Percentiles rank a stretch among this genome's conserved stretches.
phyloP scores from a whole-genome alignment of 1,140 invertebrate genomes.

The Drosophila suzukii region DNA sequence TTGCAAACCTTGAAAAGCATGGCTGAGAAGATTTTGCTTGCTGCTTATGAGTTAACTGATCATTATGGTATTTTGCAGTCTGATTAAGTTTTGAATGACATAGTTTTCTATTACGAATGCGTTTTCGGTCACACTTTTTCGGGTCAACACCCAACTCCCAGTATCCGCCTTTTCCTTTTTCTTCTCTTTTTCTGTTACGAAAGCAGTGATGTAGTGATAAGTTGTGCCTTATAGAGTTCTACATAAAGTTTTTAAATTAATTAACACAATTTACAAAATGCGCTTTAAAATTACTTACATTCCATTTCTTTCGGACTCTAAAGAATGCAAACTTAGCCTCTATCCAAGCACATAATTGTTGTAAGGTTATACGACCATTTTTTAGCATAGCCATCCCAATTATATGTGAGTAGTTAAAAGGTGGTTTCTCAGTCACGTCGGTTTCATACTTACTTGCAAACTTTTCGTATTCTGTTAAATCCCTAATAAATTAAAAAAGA shows the following conservation, averaged over 20 bases:
- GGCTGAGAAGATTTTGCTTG: neutral
- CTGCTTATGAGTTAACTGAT: neutral
- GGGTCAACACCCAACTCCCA: slow-evolving; percentile 81
- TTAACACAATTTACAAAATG: neutral
- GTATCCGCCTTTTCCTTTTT: slow-evolving; percentile 83
- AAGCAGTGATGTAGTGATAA: slow-evolving; percentile 82
- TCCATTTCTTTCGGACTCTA: slow-evolving; percentile 80
- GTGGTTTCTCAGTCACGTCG: slow-evolving; percentile 71
- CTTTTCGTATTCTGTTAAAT: slow-evolving; percentile 69
- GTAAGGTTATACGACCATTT: slow-evolving; percentile 75
- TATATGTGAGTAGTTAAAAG: slow-evolving; percentile 83
- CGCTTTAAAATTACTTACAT: slow-evolving; percentile 61
- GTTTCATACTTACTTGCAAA: slow-evolving; percentile 65
- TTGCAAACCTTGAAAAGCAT: neutral
- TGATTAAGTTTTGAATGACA: slow-evolving; percentile 23
- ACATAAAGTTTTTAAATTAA: slow-evolving; percentile 4
- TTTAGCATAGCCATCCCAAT: slow-evolving; percentile 83
- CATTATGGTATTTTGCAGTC: neutral
- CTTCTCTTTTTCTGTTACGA: slow-evolving; percentile 78
- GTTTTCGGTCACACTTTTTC: slow-evolving; percentile 77
- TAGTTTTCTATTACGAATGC: slow-evolving; percentile 76
- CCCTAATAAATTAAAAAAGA: slow-evolving; percentile 37
- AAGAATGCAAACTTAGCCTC: slow-evolving; percentile 81
- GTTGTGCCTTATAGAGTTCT: slow-evolving; percentile 84
- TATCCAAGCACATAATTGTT: slow-evolving; percentile 83